A percentile compares a stretch with the other conserved stretches of the same genome.
These are phyloP conservation scores for Prionailurus bengalensis DNA, from an alignment of 2,113 vertebrate species.

Conservation along the genomic window DNA sequence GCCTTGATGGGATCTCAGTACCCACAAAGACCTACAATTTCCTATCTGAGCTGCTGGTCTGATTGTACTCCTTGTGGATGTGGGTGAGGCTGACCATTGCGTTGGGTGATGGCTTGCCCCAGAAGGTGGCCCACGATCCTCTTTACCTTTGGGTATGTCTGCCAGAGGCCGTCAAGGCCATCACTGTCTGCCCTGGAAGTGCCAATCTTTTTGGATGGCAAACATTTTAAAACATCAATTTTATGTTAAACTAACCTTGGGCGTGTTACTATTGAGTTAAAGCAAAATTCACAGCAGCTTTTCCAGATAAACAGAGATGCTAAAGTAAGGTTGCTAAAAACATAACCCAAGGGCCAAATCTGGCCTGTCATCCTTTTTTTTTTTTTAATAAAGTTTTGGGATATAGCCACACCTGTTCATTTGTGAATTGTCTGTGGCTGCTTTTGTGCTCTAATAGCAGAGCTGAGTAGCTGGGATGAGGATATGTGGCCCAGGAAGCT, in stretches of 20 bases:
- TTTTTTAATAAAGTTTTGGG: not conserved
- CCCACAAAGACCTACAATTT: not conserved
- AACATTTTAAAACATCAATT: not conserved
- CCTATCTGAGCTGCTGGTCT: not conserved
- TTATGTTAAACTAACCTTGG: not conserved
- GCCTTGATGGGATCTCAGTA: not conserved
- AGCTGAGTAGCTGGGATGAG: not conserved
- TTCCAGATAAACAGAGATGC: not conserved
- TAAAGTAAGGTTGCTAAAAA: not conserved
- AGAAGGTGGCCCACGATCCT: not conserved
- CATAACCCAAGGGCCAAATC: not conserved
- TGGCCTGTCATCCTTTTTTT: not conserved
- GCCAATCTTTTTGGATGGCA: not conserved
- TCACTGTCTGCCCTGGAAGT: fast-evolving
- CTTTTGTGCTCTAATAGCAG: not conserved
- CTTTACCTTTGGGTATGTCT: not conserved
- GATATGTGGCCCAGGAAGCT: not conserved
- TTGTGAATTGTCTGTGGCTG: not conserved
- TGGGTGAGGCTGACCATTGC: not conserved
- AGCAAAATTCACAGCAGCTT: not conserved
- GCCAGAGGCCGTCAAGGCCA: not conserved
- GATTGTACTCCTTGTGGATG: not conserved
- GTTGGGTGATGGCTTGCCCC: fast-evolving
- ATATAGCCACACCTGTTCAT: not conserved
- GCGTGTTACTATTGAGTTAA: not conserved